phyloP scores from a whole-genome alignment of 2,113 vertebrate genomes.

The Orycteropus afer region DNA sequence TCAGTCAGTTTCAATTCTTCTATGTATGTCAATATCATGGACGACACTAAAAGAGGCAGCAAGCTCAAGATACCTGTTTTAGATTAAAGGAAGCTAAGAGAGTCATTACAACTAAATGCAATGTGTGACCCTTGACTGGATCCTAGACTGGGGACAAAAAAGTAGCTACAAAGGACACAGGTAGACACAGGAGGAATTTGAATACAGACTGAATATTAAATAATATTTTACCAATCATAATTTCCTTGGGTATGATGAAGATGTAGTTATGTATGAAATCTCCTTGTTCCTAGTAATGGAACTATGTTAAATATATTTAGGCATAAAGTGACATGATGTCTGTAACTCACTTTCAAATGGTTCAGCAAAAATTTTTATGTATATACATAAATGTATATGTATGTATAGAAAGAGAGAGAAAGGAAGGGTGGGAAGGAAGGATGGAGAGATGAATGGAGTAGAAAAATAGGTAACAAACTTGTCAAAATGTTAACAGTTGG shows the following conservation, averaged over 20 bases:
- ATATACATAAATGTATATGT: background rate
- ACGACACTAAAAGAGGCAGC: background rate
- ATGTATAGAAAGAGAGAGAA: background rate
- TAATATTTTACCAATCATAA: slow-evolving; percentile 12
- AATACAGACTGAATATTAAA: background rate
- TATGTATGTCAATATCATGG: background rate
- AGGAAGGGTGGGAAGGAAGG: background rate
- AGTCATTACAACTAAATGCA: background rate
- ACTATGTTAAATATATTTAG: background rate
- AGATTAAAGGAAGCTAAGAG: background rate
- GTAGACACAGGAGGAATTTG: background rate
- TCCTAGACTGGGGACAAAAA: background rate
- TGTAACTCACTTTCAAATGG: slow-evolving; percentile 1
- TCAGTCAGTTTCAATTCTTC: background rate
- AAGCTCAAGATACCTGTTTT: background rate
- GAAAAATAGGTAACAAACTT: background rate
- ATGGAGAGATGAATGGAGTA: background rate
- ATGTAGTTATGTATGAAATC: background rate
- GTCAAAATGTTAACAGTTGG: background rate
- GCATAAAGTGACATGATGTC: background rate
- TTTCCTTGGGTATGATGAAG: background rate
- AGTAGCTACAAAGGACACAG: background rate
- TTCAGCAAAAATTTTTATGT: background rate
- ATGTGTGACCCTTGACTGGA: background rate
- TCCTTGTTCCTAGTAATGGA: background rate